Percentiles rank a stretch among this genome's conserved stretches.
These are phyloP conservation scores for Menidia beryllina DNA, from an alignment of 2,113 vertebrate species.

Conservation along the genomic window DNA sequence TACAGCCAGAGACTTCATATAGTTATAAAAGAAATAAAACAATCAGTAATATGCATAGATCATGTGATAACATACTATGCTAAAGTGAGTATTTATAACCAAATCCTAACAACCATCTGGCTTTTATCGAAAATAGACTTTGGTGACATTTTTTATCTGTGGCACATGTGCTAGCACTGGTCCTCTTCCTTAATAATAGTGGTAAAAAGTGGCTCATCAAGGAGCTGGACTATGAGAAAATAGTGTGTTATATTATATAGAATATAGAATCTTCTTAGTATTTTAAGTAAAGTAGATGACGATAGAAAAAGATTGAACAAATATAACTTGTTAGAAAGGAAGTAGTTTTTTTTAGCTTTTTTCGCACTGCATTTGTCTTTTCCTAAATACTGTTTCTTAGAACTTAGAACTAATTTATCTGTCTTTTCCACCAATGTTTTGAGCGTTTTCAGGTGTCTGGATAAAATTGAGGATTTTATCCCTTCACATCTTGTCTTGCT, in stretches of 20 bases:
- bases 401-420: slow-evolving; percentile 14
- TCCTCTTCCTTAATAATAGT: slow-evolving; percentile 33
- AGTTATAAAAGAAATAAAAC: too few relatives aligned
- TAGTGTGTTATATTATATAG: too few relatives aligned
- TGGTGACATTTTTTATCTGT: slow-evolving; percentile 25
- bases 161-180: slow-evolving; percentile 23
- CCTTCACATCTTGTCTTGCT: background rate
- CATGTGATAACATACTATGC: too few relatives aligned
- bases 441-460: slow-evolving; percentile 21
- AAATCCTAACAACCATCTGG: too few relatives aligned
- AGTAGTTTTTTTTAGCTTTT: slow-evolving; percentile 6
- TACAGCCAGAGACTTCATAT: too few relatives aligned
- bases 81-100: too few relatives aligned
- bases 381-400: background rate
- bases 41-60: too few relatives aligned
- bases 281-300: too few relatives aligned
- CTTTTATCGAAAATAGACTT: slow-evolving; percentile 25
- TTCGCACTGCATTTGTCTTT: slow-evolving; percentile 27
- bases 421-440: slow-evolving; percentile 9
- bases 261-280: too few relatives aligned
- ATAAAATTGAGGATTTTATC: slow-evolving; percentile 32
- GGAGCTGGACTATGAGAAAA: too few relatives aligned
- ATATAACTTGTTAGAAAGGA: background rate
- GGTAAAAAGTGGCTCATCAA: slow-evolving; percentile 14
- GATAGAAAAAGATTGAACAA: slow-evolving; percentile 1